Base-by-base conservation (phyloP, 35 echinoderm and acorn worm genomes). In the Anneissia japonica region DNA sequence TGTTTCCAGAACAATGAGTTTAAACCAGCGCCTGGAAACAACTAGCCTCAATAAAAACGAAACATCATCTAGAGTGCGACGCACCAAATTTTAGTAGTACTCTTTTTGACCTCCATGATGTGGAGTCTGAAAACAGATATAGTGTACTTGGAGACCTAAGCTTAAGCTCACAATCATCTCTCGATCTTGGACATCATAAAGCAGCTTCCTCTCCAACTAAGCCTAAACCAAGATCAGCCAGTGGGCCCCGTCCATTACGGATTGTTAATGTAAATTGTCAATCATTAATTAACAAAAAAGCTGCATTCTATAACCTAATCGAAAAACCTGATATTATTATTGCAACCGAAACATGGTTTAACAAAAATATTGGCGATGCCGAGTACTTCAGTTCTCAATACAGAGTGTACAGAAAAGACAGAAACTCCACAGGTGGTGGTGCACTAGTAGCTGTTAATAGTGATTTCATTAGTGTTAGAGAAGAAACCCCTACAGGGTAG, bases 381-480 rank as follows among this genome's bases (percentile, higher is more conserved):
- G 90, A 92, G 72, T 87, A 82, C 46, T 92, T 92, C 72, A 88
- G 86, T 31, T 43, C 81, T 74, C 38, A 88, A 5, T 89, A 77
- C 74, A 89, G 36, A 81, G 74, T 93, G 6, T 80, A 84, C 39
- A 55, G 86, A 23, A 89, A 82, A 30, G 81, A 93, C 75, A 46
- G 90, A 79, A 32, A 17, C 38, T 56, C 30, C 23, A 75, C 74
- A 30, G 39, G 38, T 43, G 85, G 77, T 77, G 85, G 90, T 3
- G 85, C 87, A 26, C 56, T 87, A 13, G 75, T 87, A 38, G 90
- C 90, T 4, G 72, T 87, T 0, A 92, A 84, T 77, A 77, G 35
- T 77, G 75, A 37, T 26, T 64, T 64, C 41, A 92, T 43, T 14
- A 64, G 1, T 23, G 1, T 64, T 64, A 64, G 51, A 64, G 40